A percentile compares a stretch with the other conserved stretches of the same genome.
phyloP scores from a whole-genome alignment of 1,140 invertebrate species.

The Cydia pomonella region DNA sequence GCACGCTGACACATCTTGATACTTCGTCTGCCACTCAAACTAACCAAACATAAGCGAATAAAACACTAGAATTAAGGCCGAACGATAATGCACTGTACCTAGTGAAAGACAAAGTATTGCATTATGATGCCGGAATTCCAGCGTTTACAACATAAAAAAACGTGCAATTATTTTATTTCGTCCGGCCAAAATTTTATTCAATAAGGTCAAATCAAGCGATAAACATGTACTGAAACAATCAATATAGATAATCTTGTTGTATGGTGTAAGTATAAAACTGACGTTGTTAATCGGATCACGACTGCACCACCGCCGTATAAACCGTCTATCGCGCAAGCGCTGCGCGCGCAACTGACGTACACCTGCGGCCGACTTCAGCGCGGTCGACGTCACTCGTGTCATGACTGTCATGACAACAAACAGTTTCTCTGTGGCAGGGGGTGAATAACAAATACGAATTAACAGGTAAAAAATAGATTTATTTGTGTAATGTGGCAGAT shows the following conservation, averaged over 20 bases:
- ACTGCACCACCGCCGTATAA: constrained; percentile 78
- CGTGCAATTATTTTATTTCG: constrained; percentile 14
- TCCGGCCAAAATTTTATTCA: constrained; percentile 2
- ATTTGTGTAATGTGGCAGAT: constrained; percentile 12
- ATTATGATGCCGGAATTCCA: constrained; percentile 28
- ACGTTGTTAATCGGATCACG: constrained; percentile 80
- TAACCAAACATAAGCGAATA: neutral
- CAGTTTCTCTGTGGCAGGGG: constrained; percentile 25
- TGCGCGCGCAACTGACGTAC: constrained; percentile 75
- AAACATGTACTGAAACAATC: constrained; percentile 43
- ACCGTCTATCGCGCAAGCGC: constrained; percentile 77
- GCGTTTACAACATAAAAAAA: constrained; percentile 18
- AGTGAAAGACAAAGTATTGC: constrained; percentile 19
- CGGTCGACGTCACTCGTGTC: constrained; percentile 40
- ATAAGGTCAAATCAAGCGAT: constrained; percentile 56
- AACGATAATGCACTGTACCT: constrained; percentile 12
- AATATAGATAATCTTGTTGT: constrained; percentile 43
- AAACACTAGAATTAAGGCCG: neutral
- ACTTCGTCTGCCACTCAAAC: constrained; percentile 16
- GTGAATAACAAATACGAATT: constrained; percentile 36
- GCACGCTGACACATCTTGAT: constrained; percentile 45
- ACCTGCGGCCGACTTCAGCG: constrained; percentile 72
- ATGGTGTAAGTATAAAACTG: constrained; percentile 61
- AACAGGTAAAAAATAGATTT: constrained; percentile 29
- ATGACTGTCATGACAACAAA: constrained; percentile 38